A percentile compares a stretch with the other conserved stretches of the same genome.
Conservation (phyloP, 1,140 invertebrate species). For the Leptopilina boulardi region DNA sequence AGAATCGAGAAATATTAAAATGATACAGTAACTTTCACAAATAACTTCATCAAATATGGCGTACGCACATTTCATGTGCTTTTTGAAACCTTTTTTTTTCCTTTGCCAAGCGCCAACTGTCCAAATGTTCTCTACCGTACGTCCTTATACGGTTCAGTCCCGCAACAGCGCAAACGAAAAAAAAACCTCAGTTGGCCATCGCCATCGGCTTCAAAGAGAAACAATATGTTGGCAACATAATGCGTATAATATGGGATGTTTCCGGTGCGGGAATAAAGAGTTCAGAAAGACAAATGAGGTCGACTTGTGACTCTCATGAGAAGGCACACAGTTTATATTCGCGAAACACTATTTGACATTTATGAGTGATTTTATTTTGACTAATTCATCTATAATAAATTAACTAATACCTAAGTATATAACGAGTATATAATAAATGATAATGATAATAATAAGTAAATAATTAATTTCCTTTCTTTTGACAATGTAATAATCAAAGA, state of each 20-base stretch:
- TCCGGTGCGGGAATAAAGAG: slow-evolving; percentile 25
- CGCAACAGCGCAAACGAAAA: neutral
- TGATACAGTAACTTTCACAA: slow-evolving; percentile 3
- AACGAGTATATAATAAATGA: too few relatives aligned
- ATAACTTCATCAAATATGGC: slow-evolving; percentile 23
- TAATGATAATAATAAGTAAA: too few relatives aligned
- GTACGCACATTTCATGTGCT: neutral
- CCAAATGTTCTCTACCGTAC: slow-evolving; percentile 1
- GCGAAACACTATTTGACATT: slow-evolving; percentile 4
- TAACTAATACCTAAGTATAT: too few relatives aligned
- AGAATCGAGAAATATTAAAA: slow-evolving; percentile 3
- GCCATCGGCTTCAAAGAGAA: slow-evolving; percentile 11
- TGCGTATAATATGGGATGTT: slow-evolving; percentile 30
- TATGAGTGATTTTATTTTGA: neutral
- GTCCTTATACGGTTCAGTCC: neutral
- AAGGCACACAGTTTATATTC: neutral
- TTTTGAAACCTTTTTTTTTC: neutral
- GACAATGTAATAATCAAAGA: too few relatives aligned
- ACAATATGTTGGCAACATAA: slow-evolving; percentile 23
- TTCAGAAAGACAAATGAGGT: slow-evolving; percentile 29
- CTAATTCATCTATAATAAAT: too few relatives aligned
- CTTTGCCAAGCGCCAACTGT: neutral
- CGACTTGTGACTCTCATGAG: neutral
- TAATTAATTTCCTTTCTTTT: too few relatives aligned
- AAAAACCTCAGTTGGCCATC: slow-evolving; percentile 27